Evolutionary conservation across 2,888 invertebrate species (phyloP), one percentile per base, ranked within the genome.

Genomic region (Autographa pulchrina): DNA sequence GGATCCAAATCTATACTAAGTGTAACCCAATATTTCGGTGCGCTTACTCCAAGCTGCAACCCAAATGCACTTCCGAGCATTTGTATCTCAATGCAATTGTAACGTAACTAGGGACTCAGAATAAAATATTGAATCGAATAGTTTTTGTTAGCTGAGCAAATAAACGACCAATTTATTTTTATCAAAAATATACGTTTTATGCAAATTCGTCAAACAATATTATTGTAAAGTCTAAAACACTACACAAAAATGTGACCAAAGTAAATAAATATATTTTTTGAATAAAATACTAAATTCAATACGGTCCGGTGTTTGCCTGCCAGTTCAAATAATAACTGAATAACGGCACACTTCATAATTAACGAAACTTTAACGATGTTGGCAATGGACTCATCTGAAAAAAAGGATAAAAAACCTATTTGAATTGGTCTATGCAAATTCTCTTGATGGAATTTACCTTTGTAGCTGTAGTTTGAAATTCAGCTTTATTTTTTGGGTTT

Each of bases 361-460:
- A 91, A 88, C 84, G 75, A 86, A 89, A 90, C 85, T 88, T 87
- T 87, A 89, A 89, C 88, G 87, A 89, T 87, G 90, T 91, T 90
- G 89, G 89, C 88, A 84, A 77, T 87, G 84, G 79, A 84, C 80
- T 84, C 79, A 38, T 80, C 68, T 60, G 65, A 69, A 75, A 81
- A 77, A 83, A 78, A 76, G 20, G 56, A 60, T 38, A 62, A 72
- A 81, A 82, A 74, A 70, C 52, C 31, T 72, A 70, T 75, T 73
- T 80, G 77, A 82, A 75, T 74, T 77, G 78, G 65, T 80, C 70
- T 83, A 83, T 84, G 81, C 75, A 86, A 87, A 87, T 84, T 74
- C 74, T 65, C 70, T 76, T 43, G 65, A 41, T 54, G 18, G 38
- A 74, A 72, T 75, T 74, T 72, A 75, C 78, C 83, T 83, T 64